These are phyloP conservation scores for Dryocosmus kuriphilus DNA, from an alignment of 2,888 invertebrate genomes.

Conservation along the genomic window DNA sequence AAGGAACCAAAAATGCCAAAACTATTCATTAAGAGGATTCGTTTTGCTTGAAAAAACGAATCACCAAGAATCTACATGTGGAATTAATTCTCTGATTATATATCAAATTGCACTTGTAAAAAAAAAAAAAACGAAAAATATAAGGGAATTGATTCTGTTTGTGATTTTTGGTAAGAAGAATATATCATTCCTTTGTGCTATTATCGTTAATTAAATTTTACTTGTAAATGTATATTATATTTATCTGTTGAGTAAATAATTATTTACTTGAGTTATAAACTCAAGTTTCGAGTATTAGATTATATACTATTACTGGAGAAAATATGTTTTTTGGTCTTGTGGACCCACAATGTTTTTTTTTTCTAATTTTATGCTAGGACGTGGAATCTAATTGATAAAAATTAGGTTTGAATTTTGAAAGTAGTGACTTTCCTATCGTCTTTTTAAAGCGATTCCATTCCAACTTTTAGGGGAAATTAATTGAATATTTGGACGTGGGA, in stretches of 20 bases:
- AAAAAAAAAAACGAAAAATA: neutral
- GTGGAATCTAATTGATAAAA: slow-evolving; percentile 8
- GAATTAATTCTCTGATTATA: slow-evolving; percentile 23
- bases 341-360: neutral
- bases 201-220: slow-evolving; percentile 30
- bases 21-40: neutral
- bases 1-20: slow-evolving; percentile 22
- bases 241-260: slow-evolving; percentile 1
- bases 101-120: slow-evolving; percentile 42
- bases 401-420: neutral
- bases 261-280: neutral
- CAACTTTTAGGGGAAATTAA: neutral
- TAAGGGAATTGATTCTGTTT: slow-evolving; percentile 2
- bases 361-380: neutral
- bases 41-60: slow-evolving; percentile 21
- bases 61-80: slow-evolving; percentile 14
- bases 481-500: slow-evolving; percentile 3
- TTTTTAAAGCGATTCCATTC: slow-evolving; percentile 9
- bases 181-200: slow-evolving; percentile 41
- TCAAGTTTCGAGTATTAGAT: too few species aligned
- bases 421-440: neutral
- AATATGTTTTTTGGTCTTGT: neutral
- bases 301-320: neutral
- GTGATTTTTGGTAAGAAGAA: slow-evolving; percentile 9
- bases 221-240: slow-evolving; percentile 5